Evolutionary conservation across 2,113 vertebrate species (phyloP), one percentile per base, ranked within the genome.

Genomic region (Colaptes auratus): DNA sequence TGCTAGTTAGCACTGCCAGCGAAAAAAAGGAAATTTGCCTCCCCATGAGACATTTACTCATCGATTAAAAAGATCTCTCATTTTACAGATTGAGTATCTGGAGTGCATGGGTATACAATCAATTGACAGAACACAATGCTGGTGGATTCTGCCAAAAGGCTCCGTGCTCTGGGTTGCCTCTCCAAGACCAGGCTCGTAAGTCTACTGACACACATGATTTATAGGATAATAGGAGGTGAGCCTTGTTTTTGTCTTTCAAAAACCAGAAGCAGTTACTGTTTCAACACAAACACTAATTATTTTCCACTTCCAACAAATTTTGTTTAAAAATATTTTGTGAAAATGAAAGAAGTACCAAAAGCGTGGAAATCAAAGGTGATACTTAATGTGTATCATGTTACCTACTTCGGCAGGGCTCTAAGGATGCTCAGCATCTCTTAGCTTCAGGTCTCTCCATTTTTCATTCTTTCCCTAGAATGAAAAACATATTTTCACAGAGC

Each of bases 21-120:
- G n/a, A 20, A 35, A 73, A 64, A 70, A 76, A n/a, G 44, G 36
- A 64, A 66, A 67, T 42, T 65, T 24, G 15, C n/a, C 46, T 85
- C 10, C 6, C 20, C 0, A 0, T 39, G 55, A 83, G 42, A 35
- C 36, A 7, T 13, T 31, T 33, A 27, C 17, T 71, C 46, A 74
- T 39, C 46, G 60, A 69, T 70, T 77, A 33, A 78, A 65, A 66
- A 75, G 76, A 15, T 36, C 36, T 42, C 46, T 50, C 10, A 10
- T 58, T 87, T 64, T 80, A 25, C 56, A 72, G 65, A 16, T 36
- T 27, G 55, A 48, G 5, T 31, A 15, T 48, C n/a, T 66, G 4
- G 19, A 33, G n/a, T 33, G 15, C 19, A 10, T 70, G 39, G 30
- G 19, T 24, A 24, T 17, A 4, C 42, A 55, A 2, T 18, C 65